Evolutionary conservation across 2,797 vertebrate species (phyloP), one percentile per base, ranked within the genome.

Genomic region (Leptodactylus fallax): DNA sequence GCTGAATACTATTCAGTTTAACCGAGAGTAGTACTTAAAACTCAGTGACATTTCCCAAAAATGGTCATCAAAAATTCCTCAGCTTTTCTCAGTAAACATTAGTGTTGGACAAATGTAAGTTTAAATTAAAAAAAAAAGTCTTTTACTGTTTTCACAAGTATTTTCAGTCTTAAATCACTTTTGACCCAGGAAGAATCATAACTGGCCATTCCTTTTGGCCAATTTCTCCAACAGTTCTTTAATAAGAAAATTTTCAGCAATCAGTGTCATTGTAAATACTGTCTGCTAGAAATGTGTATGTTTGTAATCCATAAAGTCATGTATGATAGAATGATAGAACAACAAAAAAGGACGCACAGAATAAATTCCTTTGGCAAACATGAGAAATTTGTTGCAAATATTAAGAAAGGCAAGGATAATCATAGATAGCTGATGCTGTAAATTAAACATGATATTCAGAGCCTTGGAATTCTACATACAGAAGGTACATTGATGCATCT

Each of bases 321-420:
- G 92, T 90, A 93, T 90, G 92, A 93, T 87, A 91, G 90, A 77
- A 93, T 90, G 92, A 93, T 87, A 91, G 90, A 77, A 90, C 91
- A 87, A 91, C 56, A 65, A 78, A 93, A 91, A 93, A 94, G 93
- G 92, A 92, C 71, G 90, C 90, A 83, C 92, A 92, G 90, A 91
- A 92, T 89, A 91, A 47, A 90, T 94, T 94, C 94, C 93, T 93
- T 93, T 93, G 92, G 92, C 94, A 95, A 94, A 94, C 88, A 93
- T 92, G 58, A 91, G 90, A 93, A 92, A 92, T 92, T 88, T 92
- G 88, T 93, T 90, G 91, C 91, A 93, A 91, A 94, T 91, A 92
- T 87, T 36, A 92, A 90, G 86, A 90, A 95, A 95, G 87, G 90
- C 90, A 90, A 55, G 91, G 90, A 88, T 92, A 93, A 91, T 92